phyloP scores from a whole-genome alignment of 2,797 vertebrate species.

The Gadopsis marmoratus region DNA sequence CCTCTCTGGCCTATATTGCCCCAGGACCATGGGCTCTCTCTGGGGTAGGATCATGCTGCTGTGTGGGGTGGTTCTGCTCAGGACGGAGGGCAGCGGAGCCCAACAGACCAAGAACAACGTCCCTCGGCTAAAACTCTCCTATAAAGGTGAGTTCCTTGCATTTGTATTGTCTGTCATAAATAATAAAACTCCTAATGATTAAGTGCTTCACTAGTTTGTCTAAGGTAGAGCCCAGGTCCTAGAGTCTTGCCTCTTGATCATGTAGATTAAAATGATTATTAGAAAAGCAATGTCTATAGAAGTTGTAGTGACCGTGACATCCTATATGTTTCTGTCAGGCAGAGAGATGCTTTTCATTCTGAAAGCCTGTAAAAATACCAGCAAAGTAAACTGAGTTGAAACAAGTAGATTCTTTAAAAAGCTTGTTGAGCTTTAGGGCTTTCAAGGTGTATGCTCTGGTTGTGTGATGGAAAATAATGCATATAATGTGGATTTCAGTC shows the following conservation, averaged over 20 bases:
- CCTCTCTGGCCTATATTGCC: slow-evolving; percentile 72
- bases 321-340: neutral
- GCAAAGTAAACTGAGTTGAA: slow-evolving; percentile 10
- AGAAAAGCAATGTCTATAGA: neutral
- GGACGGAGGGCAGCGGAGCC: slow-evolving; percentile 77
- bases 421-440: slow-evolving; percentile 2
- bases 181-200: neutral
- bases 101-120: slow-evolving; percentile 91
- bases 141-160: slow-evolving; percentile 90
- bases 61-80: slow-evolving; percentile 86
- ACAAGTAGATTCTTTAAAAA: slow-evolving; percentile 16
- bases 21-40: slow-evolving; percentile 91
- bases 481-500: neutral
- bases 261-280: neutral
- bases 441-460: neutral
- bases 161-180: slow-evolving; percentile 12
- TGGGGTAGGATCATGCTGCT: slow-evolving; percentile 87
- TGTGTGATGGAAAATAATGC: neutral
- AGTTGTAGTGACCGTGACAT: slow-evolving; percentile 12
- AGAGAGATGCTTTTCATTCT: slow-evolving; percentile 3
- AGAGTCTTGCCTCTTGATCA: neutral
- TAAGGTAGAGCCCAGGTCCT: neutral
- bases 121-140: slow-evolving; percentile 93
- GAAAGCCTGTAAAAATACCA: slow-evolving; percentile 23
- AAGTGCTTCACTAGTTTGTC: neutral